Evolutionary conservation across 64 coral and sea anemone genomes (phyloP).

Genomic region (Pocillopora verrucosa): DNA sequence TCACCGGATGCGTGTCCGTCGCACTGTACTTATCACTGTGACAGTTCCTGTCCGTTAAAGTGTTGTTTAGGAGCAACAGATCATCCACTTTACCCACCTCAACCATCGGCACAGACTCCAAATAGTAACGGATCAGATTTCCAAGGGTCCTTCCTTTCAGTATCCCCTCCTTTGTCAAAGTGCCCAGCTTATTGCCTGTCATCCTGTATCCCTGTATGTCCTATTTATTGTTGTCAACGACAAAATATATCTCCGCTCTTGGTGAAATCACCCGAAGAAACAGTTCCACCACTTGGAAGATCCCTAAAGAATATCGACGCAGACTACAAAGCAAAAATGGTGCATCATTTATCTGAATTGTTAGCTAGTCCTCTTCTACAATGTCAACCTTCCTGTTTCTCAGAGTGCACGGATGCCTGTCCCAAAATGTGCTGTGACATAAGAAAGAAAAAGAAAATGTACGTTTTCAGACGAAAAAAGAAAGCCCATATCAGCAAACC

Average conservation of each 20-base stretch:
- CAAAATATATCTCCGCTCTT: not conserved
- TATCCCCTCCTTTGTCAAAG: not conserved
- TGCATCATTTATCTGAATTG: slow-evolving; percentile 20
- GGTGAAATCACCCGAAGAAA: not conserved
- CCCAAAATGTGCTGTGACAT: slow-evolving; percentile 7
- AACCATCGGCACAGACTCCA: not conserved
- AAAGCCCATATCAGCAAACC: not conserved
- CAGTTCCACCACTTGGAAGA: slow-evolving; percentile 13
- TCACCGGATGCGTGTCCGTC: not conserved
- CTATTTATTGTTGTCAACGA: not conserved
- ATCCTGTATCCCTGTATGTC: not conserved
- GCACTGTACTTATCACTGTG: not conserved
- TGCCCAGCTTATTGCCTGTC: slow-evolving; percentile 27
- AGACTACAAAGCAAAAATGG: slow-evolving; percentile 25
- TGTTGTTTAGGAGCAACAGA: not conserved
- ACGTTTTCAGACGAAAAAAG: slow-evolving; percentile 25
- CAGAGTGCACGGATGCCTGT: slow-evolving; percentile 9
- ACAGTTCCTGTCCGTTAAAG: not conserved
- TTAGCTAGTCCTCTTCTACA: not conserved
- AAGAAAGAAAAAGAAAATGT: slow-evolving; percentile 10
- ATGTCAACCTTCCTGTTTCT: not conserved
- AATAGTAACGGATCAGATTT: not conserved
- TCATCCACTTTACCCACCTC: not conserved
- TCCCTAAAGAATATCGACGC: not conserved
- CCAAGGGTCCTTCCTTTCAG: not conserved